Evolutionary conservation across 2,888 invertebrate genomes (phyloP), one percentile per base, ranked within the genome.

Genomic region (Epistrophella euchroma): DNA sequence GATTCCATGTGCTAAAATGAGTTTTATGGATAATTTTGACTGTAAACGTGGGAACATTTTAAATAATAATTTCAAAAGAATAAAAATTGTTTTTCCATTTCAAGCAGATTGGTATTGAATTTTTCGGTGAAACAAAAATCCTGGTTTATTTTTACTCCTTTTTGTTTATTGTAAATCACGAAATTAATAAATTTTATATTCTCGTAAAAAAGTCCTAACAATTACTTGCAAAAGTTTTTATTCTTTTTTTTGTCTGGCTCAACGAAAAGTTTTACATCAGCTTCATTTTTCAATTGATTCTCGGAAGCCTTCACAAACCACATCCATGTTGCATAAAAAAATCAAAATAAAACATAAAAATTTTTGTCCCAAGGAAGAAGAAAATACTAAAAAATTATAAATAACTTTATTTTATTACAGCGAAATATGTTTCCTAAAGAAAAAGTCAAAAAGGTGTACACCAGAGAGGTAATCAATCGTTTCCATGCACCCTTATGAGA

Each of bases 351-450:
- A 40, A 60, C 9, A 15, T n/a, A 2, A 60, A 60, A 22, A 60
- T 22, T n/a, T 15, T 15, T 22, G 15, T 40, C 15, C 1, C 1
- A n/a, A 22, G 37, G 15, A 43, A 62, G 22, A 40, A 62, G 32
- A 32, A 9, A 62, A 22, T 25, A 43, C 37, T 15, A 25, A 15
- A 40, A 22, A 40, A 43, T 43, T 40, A 62, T n/a, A 40, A 43
- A 43, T 62, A 62, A 43, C 40, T 62, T 62, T 62, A 25, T 43
- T 43, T 37, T 62, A 43, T 43, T 35, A 32, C 40, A 32, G 32
- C 17, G 19, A 32, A 47, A 66, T 13, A 66, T 17, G 45, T 15
- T 64, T 28, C 6, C 28, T n/a, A 25, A 45, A 32, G 17, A 45
- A 64, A 28, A 28, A 45, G 25, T 15, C 6, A 64, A 4, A 56